Evolutionary conservation across 37 sponge, comb jelly and placozoan species (phyloP).

Genomic region (Beroe ovata): DNA sequence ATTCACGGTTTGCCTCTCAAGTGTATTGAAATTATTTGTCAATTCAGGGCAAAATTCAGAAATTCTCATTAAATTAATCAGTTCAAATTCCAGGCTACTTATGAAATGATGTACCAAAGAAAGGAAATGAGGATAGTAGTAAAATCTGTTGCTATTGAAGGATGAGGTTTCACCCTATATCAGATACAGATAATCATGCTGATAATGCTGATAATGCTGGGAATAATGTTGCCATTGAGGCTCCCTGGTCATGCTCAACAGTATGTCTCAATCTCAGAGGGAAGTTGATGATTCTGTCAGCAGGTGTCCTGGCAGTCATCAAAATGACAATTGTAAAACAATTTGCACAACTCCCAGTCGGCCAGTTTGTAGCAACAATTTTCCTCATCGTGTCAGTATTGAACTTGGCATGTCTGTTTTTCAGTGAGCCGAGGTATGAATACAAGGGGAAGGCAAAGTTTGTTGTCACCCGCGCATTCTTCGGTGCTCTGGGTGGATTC

Average conservation of each 20-base stretch:
- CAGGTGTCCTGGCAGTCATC: background rate
- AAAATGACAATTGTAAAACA: background rate
- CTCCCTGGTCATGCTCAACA: background rate
- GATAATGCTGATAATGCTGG: too few species aligned
- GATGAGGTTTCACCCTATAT: too few species aligned
- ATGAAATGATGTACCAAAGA: too few species aligned
- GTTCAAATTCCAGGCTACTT: too few species aligned
- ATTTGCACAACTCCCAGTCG: slow-evolving; percentile 7
- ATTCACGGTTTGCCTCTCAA: too few species aligned
- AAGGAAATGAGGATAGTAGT: too few species aligned
- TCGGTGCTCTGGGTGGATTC: slow-evolving; percentile 6
- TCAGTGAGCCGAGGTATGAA: background rate
- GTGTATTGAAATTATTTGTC: too few species aligned
- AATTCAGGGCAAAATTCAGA: too few species aligned
- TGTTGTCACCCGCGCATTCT: background rate
- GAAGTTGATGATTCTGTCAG: slow-evolving; percentile 1
- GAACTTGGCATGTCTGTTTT: background rate
- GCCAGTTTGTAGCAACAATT: background rate
- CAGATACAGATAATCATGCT: too few species aligned
- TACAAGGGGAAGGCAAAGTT: slow-evolving; percentile 30
- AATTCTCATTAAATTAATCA: too few species aligned
- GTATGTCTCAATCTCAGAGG: slow-evolving; percentile 11
- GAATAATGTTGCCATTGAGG: too few species aligned
- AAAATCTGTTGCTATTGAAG: too few species aligned
- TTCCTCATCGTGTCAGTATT: background rate